Evolutionary conservation across 2,113 vertebrate species (phyloP), one percentile per base, ranked within the genome.

Genomic region (Lagopus leucura): DNA sequence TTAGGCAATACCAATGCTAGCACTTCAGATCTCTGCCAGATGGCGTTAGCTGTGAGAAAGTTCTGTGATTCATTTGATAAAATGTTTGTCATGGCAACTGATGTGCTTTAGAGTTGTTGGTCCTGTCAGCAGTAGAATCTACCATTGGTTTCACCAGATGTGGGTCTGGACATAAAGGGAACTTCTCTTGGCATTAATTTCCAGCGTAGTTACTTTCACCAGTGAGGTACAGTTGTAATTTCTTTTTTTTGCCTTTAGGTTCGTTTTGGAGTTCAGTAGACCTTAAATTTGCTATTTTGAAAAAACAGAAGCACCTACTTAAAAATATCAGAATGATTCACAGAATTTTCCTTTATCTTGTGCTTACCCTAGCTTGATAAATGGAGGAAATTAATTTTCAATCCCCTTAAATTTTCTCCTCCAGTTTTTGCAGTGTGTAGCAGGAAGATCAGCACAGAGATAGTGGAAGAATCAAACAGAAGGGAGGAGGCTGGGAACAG

Each of bases 71-170:
- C 69, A 91, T 88, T 74, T 86, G 19, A 25, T 80, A 36, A 86
- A 92, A 72, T 54, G 25, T 61, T 97, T 85, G 85, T 88, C 82
- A 91, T 91, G 76, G 87, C 76, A 96, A 93, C 88, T 28, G 47
- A 85, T 34, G 57, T 80, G 50, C 30, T 58, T 96, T 67, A 69
- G 66, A 52, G n/a, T 92, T 4, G 3, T 13, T 81, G 70, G 69
- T 75, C 38, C n/a, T 60, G 60, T 17, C 55, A 73, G 2, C 58
- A 47, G 57, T 34, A 61, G 61, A 65, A 86, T 40, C 14, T 25
- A 69, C n/a, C 9, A 8, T 11, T 77, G 60, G 7, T 36, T 55
- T 77, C 38, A 4, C 42, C 67, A 72, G 72, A 43, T 94, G 72
- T 60, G 36, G 38, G 4, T 8, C 20, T 88, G 75, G 57, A 8